Conservation (phyloP, 2,888 invertebrate genomes). For the Tolmerus cingulatus region DNA sequence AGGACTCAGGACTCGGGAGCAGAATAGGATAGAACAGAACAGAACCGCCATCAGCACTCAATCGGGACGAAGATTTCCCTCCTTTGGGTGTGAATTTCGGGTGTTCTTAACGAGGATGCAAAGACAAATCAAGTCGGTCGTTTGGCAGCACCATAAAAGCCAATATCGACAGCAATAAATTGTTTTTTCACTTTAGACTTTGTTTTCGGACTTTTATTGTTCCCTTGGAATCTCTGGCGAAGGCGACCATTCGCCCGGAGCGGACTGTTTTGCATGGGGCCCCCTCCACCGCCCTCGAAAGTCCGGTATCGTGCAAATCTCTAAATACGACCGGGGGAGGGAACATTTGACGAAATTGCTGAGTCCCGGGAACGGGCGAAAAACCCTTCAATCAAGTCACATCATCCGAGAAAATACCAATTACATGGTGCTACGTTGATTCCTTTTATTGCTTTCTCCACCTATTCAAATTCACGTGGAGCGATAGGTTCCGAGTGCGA, state of each 20-base stretch:
- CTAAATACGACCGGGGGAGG: slow-evolving; percentile 18
- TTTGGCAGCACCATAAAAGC: slow-evolving; percentile 47
- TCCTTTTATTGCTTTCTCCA: slow-evolving; percentile 47
- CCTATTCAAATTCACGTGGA: slow-evolving; percentile 18
- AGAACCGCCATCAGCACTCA: slow-evolving; percentile 48
- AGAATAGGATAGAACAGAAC: not conserved
- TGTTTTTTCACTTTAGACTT: slow-evolving; percentile 48
- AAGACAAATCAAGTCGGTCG: slow-evolving; percentile 47
- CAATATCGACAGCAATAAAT: slow-evolving; percentile 49
- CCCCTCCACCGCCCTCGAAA: not conserved
- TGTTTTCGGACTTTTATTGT: slow-evolving; percentile 48
- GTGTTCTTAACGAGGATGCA: slow-evolving; percentile 46
- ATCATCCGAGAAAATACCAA: slow-evolving; percentile 50
- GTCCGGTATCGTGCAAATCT: slow-evolving; percentile 10
- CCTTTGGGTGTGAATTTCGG: slow-evolving; percentile 21
- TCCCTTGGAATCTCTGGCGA: slow-evolving; percentile 35
- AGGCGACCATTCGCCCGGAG: not conserved
- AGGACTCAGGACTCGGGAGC: not conserved
- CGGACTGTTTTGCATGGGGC: not conserved
- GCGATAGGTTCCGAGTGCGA: not conserved
- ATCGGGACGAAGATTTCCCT: slow-evolving; percentile 43
- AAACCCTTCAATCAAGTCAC: slow-evolving; percentile 48
- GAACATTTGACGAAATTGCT: slow-evolving; percentile 37
- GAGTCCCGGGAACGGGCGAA: slow-evolving; percentile 19
- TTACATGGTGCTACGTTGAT: slow-evolving; percentile 49